Conservation (phyloP, 2,797 vertebrate species). For the Pseudocheirus occidentalis region DNA sequence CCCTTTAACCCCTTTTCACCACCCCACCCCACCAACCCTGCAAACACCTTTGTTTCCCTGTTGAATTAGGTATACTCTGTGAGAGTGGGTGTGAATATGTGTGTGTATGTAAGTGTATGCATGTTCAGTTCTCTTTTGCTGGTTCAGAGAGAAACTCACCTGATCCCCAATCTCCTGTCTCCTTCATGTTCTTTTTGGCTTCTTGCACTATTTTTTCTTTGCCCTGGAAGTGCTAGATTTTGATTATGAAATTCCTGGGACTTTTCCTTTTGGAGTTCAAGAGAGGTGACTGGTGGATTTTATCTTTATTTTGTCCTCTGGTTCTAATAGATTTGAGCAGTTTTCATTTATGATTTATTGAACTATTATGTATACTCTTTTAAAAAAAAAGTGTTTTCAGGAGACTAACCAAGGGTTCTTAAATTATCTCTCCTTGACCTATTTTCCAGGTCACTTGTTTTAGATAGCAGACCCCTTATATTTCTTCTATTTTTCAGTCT, state of each 20-base stretch:
- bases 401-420: not conserved
- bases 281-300: not conserved
- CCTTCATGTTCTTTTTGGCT: not conserved
- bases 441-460: not conserved
- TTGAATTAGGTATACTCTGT: not conserved
- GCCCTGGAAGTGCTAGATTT: not conserved
- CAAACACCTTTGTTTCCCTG: not conserved
- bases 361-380: not conserved
- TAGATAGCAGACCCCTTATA: not conserved
- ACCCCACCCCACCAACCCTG: no score
- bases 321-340: not conserved
- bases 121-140: not conserved
- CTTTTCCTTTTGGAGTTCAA: not conserved
- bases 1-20: not conserved
- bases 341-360: not conserved
- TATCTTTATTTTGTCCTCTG: not conserved
- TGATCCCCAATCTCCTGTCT: not conserved
- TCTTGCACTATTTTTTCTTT: not conserved
- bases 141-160: not conserved
- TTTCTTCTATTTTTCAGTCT: not conserved
- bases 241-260: not conserved
- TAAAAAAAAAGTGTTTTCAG: not conserved
- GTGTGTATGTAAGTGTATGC: not conserved
- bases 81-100: not conserved
- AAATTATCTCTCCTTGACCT: not conserved